phyloP scores from a whole-genome alignment of 1,140 invertebrate species.

The Grapholita molesta region DNA sequence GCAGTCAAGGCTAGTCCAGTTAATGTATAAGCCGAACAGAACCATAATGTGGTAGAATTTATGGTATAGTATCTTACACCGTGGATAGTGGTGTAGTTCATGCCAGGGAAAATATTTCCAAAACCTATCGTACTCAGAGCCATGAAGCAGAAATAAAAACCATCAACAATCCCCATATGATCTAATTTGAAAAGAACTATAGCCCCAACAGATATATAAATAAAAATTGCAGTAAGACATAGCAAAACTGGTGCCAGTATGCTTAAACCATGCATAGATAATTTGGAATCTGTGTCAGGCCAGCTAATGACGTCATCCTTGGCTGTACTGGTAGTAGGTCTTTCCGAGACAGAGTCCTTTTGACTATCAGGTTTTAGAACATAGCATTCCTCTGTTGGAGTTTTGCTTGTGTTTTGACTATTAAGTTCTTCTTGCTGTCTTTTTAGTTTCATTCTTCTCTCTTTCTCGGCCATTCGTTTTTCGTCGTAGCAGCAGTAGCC shows the following conservation, averaged over 20 bases:
- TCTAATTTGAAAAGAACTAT: conserved; percentile 92
- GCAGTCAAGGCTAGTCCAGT: conserved; percentile 96
- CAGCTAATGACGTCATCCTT: conserved; percentile 76
- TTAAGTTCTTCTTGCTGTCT: conserved; percentile 88
- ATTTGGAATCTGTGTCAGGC: conserved; percentile 83
- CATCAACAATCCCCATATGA: conserved; percentile 91
- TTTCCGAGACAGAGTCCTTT: conserved; percentile 67
- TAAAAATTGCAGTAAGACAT: conserved; percentile 88
- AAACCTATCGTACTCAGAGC: conserved; percentile 95
- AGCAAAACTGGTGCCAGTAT: conserved; percentile 89
- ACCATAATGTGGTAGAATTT: conserved; percentile 85
- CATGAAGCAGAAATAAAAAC: conserved; percentile 97
- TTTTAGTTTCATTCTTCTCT: conserved; percentile 87
- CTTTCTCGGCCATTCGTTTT: conserved; percentile 90
- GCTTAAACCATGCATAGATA: conserved; percentile 86
- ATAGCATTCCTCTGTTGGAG: conserved; percentile 85
- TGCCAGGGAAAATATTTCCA: conserved; percentile 92
- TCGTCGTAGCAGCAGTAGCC: conserved; percentile 93
- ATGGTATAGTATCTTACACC: conserved; percentile 69
- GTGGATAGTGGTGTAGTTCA: conserved; percentile 80
- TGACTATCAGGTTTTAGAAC: conserved; percentile 77
- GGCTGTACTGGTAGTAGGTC: conserved; percentile 62
- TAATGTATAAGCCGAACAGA: conserved; percentile 96
- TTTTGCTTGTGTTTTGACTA: conserved; percentile 79
- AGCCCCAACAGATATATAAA: conserved; percentile 92